Base-by-base conservation (phyloP, 2,113 vertebrate genomes). In the Gallinago undulata region DNA sequence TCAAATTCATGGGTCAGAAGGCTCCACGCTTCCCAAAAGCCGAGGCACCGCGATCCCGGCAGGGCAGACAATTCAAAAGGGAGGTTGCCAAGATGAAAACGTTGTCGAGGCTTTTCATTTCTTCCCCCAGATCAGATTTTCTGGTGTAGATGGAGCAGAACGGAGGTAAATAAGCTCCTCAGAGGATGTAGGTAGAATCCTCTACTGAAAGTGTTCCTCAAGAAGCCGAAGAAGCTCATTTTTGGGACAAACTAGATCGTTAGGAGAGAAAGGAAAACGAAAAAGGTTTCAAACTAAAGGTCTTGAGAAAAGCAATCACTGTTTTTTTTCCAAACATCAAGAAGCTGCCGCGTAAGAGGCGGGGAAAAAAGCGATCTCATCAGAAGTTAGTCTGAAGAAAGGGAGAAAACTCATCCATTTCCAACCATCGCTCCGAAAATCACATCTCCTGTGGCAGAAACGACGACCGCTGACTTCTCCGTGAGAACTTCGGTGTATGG, bases 401-500 rank as follows among this genome's bases (percentile, higher is more conserved):
- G 0, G 0, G 48, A n/a, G 56, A 23, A 79, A 70, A n/a, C 8
- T 9, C 28, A 39, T 85, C 27, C 3, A 4, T 90, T 88, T 66
- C 47, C 62, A 63, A 62, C 43, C 67, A 25, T 60, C 17, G 0
- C 78, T 77, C 74, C 7, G 0, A 68, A 73, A 60, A 19, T 25
- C 63, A 47, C 1, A 7, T 53, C 51, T 19, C 15, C 45, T 2
- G 19, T 1, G 45, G 7, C 2, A 1, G 37, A 24, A 66, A 14
- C 25, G 7, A 35, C 3, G 25, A 51, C 45, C 5, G 11, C 31
- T 1, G 17, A 19, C 56, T 35, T 14, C 48, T 37, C 4, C 2
- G 0, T 13, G 8, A 47, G 41, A 41, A 51, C 4, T 13, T 35
- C 41, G 12, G 64, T 1, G 4, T 0, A 4, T 0, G 21, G n/a